These are phyloP conservation scores for Yponomeuta evonymella DNA, from an alignment of 2,888 invertebrate genomes.

Conservation along the genomic window DNA sequence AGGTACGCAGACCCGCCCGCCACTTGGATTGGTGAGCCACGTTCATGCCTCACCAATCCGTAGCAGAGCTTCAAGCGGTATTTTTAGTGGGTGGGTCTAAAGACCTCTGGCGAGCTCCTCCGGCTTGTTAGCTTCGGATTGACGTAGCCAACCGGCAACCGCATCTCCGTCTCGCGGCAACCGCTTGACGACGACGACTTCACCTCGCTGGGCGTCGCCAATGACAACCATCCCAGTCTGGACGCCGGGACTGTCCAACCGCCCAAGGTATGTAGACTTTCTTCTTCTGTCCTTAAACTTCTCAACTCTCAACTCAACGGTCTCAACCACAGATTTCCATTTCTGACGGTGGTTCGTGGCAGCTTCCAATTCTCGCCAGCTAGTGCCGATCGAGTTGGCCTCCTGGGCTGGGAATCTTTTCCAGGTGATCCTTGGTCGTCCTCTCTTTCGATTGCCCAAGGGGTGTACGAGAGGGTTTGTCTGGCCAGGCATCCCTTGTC, in stretches of 20 bases:
- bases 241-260: slow-evolving; percentile 55
- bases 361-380: too few species aligned
- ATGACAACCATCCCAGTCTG: slow-evolving; percentile 62
- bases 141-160: slow-evolving; percentile 28
- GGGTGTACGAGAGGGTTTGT: not conserved
- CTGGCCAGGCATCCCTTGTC: too few species aligned
- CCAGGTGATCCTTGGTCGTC: slow-evolving; percentile 40
- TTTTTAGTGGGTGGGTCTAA: too few species aligned
- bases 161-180: not conserved
- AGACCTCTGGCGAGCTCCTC: too few species aligned
- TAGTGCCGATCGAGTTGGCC: too few species aligned
- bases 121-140: too few species aligned
- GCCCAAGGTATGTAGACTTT: slow-evolving; percentile 44
- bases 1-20: slow-evolving; percentile 35
- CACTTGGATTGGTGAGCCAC: not conserved
- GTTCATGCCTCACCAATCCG: too few species aligned
- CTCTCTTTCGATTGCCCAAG: not conserved
- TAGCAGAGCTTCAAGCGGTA: too few species aligned
- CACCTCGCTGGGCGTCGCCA: slow-evolving; percentile 39
- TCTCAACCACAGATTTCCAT: too few species aligned
- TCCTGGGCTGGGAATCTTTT: too few species aligned
- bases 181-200: slow-evolving; percentile 34
- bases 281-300: too few species aligned
- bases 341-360: too few species aligned
- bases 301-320: slow-evolving; percentile 45